Percentiles rank a stretch among this genome's conserved stretches.
Evolutionary conservation across 2,113 vertebrate species (phyloP).

Genomic region (Serinus canaria): DNA sequence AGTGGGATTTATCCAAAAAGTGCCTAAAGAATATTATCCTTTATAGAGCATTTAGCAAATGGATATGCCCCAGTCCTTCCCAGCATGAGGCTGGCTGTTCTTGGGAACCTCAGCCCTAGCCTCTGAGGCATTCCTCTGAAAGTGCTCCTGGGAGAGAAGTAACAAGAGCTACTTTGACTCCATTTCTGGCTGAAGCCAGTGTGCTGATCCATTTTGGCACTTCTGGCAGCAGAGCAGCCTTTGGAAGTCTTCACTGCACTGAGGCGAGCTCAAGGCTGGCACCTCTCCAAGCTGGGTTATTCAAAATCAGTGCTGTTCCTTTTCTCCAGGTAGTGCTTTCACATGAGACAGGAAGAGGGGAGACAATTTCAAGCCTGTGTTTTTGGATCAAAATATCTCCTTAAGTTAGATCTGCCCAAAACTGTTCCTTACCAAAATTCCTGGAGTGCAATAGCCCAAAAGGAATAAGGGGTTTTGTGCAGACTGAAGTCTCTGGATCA

Average conservation of each 20-base stretch:
- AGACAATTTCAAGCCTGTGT: conserved; percentile 12
- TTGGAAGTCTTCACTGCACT: background rate
- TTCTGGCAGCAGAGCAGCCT: conserved; percentile 50
- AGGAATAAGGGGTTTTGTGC: background rate
- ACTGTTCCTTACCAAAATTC: conserved; percentile 1
- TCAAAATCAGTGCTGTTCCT: conserved; percentile 43
- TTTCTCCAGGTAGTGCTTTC: conserved; percentile 36
- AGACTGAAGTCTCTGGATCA: conserved; percentile 5
- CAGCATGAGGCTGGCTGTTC: background rate
- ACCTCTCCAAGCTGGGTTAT: conserved; percentile 31
- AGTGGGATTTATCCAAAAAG: background rate
- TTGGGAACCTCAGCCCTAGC: background rate
- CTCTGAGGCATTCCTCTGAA: background rate
- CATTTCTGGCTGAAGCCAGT: background rate
- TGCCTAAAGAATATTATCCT: background rate
- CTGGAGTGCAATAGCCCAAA: background rate
- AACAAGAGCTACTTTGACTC: conserved; percentile 49
- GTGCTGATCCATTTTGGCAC: conserved; percentile 34
- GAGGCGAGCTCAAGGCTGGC: conserved; percentile 37
- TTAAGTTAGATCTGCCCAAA: background rate
- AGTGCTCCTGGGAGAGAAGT: background rate
- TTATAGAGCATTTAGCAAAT: background rate
- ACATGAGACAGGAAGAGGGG: background rate
- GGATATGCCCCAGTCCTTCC: background rate
- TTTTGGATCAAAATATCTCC: conserved; percentile 22